phyloP scores from a whole-genome alignment of 2,888 invertebrate genomes.

The Meganola albula region DNA sequence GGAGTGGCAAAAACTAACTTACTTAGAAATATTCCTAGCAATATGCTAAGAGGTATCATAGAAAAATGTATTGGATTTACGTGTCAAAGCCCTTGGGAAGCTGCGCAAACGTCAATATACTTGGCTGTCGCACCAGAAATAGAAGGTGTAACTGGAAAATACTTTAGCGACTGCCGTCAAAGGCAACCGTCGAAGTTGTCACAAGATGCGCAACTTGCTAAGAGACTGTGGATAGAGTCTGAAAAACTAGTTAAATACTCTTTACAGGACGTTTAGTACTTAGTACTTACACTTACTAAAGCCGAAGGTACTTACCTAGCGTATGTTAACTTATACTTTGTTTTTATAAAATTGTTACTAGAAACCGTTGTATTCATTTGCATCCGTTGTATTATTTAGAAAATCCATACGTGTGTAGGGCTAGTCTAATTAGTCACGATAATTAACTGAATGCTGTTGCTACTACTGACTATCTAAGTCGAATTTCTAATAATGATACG shows the following conservation, averaged over 20 bases:
- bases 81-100: constrained; percentile 80
- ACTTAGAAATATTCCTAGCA: constrained; percentile 77
- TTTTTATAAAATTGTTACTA: too few relatives aligned
- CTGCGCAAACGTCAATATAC: constrained; percentile 81
- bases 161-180: constrained; percentile 79
- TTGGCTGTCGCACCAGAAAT: constrained; percentile 76
- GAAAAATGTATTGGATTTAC: constrained; percentile 42
- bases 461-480: too few relatives aligned
- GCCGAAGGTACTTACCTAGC: too few relatives aligned
- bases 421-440: too few relatives aligned
- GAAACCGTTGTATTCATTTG: too few relatives aligned
- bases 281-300: constrained; percentile 13
- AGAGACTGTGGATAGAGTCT: constrained; percentile 81
- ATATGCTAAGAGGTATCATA: constrained; percentile 44
- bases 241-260: constrained; percentile 70
- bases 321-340: too few relatives aligned
- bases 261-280: constrained; percentile 26
- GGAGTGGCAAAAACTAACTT: constrained; percentile 83
- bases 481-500: too few relatives aligned
- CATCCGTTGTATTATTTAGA: too few relatives aligned
- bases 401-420: too few relatives aligned
- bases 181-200: constrained; percentile 70
- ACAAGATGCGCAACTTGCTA: constrained; percentile 69
- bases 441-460: too few relatives aligned
- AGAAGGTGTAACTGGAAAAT: constrained; percentile 78